Evolutionary conservation across 2,888 invertebrate genomes (phyloP).

Genomic region (Xestia sexstrigata): DNA sequence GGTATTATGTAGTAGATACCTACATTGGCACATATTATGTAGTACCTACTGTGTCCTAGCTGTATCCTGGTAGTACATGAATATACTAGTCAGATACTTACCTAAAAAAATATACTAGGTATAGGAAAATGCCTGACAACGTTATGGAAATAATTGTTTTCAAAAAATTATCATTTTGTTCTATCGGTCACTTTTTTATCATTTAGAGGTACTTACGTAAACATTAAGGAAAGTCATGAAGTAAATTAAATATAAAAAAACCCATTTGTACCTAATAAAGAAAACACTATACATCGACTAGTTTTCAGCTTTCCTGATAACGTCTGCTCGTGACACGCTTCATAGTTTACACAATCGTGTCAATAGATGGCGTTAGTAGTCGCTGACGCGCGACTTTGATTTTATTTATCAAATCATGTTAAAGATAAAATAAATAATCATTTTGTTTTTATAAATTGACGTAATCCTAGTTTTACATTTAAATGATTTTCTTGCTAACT

Average conservation of each 20-base stretch:
- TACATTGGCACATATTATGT: neutral
- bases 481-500: neutral
- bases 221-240: neutral
- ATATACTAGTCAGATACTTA: neutral
- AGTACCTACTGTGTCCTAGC: neutral
- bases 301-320: neutral
- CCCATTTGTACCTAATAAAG: neutral
- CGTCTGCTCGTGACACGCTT: neutral
- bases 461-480: neutral
- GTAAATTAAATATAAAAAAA: neutral
- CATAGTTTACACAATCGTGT: neutral
- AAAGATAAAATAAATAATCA: neutral
- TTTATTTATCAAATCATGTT: neutral
- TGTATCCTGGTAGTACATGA: neutral
- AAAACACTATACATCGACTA: neutral
- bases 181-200: neutral
- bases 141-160: neutral
- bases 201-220: neutral
- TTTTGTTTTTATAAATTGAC: neutral
- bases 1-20: too few relatives aligned
- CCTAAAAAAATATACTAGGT: neutral
- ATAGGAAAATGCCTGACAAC: neutral
- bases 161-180: neutral
- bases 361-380: conserved; percentile 73
- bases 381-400: neutral